A percentile compares a stretch with the other conserved stretches of the same genome.
Evolutionary conservation across 2,113 vertebrate species (phyloP).

Genomic region (Hepsetus odoe): DNA sequence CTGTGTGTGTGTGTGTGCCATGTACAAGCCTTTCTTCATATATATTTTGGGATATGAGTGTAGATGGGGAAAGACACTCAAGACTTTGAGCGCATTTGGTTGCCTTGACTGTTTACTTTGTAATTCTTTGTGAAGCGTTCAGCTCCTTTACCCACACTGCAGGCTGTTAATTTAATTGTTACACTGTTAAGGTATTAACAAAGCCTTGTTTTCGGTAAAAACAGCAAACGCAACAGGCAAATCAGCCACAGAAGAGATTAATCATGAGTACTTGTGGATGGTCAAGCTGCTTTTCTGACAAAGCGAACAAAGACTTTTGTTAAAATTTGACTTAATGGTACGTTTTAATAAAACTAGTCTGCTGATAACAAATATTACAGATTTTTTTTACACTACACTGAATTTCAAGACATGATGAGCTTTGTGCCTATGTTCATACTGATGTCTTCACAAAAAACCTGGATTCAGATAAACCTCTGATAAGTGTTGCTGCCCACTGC

Average conservation of each 20-base stretch:
- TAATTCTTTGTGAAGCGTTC: background rate
- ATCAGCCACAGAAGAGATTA: too few relatives aligned
- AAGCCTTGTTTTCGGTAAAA: background rate
- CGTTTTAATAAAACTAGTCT: too few relatives aligned
- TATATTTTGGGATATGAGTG: slow-evolving; percentile 29
- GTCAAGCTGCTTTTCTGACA: background rate
- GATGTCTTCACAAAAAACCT: too few relatives aligned
- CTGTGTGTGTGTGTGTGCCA: slow-evolving; percentile 36
- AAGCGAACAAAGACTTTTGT: too few relatives aligned
- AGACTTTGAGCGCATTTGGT: background rate
- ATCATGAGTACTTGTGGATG: background rate
- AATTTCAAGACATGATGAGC: too few relatives aligned
- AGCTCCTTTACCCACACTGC: background rate
- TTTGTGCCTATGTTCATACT: too few relatives aligned
- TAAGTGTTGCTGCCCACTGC: too few relatives aligned
- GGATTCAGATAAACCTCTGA: too few relatives aligned
- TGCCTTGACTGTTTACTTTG: background rate
- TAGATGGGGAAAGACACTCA: background rate
- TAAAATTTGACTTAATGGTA: too few relatives aligned
- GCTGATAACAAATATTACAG: too few relatives aligned
- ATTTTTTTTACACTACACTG: too few relatives aligned
- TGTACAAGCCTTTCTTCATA: slow-evolving; percentile 23
- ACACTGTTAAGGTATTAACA: background rate
- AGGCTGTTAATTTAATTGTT: slow-evolving; percentile 2
- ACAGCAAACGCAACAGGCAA: slow-evolving; percentile 3